Evolutionary conservation across 2,888 invertebrate species (phyloP), one percentile per base, ranked within the genome.

Genomic region (Melanchra persicariae): DNA sequence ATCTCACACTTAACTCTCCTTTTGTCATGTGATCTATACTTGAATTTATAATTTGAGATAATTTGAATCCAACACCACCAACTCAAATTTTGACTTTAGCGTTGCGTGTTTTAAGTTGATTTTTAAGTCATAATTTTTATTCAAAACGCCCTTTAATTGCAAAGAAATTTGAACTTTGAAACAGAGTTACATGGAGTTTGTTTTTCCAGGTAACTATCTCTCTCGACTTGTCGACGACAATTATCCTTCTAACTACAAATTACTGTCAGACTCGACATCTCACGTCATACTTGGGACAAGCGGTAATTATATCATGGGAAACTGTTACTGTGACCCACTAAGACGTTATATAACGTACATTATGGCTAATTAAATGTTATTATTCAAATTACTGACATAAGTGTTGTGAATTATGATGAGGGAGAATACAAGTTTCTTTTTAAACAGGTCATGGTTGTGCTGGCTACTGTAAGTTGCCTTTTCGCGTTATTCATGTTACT

Each of bases 331-430:
- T 61, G 64, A 61, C 77, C 71, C 43, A 74, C 52, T 67, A 57
- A 64, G 43, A 49, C 2, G 17, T 82, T 82, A 60, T 26, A 24
- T 77, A 81, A 82, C 17, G 45, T 49, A 59, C 45, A 67, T 71
- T 66, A 77, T 55, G 60, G 26, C 37, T 68, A 65, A 77, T 84
- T 81, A 73, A 55, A 66, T 69, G 37, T 67, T 57, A 66, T 72
- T 58, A 69, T 60, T 71, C 17, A 55, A 61, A 66, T 77, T 62
- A 66, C 61, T 66, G 58, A 45, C 43, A 45, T 47, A 58, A 80
- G 26, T 74, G 26, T 47, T 47, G 47, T 26, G 40, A 9, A 37
- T 70, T 43, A 70, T 68, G 24, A 51, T 43, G 59, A 54, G 22
- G 8, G 7, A 59, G 24, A 59, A 45, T 55, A 37, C 12, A 54